A percentile compares a stretch with the other conserved stretches of the same genome.
Conservation (phyloP, 2,797 vertebrate species). For the Danio albolineatus region DNA sequence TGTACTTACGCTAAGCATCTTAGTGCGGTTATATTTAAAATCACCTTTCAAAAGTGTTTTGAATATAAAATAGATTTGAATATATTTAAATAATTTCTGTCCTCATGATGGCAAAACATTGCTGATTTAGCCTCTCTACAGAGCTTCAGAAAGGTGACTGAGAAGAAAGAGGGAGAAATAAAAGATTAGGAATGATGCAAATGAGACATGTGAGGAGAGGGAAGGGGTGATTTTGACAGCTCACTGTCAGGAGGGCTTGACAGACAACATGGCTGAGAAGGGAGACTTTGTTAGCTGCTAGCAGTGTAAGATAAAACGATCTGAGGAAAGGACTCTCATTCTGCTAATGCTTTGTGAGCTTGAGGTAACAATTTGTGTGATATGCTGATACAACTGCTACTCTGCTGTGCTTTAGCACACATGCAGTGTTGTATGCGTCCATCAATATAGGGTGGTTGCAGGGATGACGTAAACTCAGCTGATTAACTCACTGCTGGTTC, state of each 20-base stretch:
- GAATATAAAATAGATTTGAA: slow-evolving; percentile 11
- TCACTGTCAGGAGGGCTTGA: slow-evolving; percentile 39
- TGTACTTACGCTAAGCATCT: neutral
- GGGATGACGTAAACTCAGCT: too few relatives aligned
- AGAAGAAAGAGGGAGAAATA: slow-evolving; percentile 4
- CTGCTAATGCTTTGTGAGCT: slow-evolving; percentile 1
- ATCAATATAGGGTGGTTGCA: too few relatives aligned
- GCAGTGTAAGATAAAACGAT: neutral
- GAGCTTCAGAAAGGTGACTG: slow-evolving; percentile 12
- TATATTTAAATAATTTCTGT: slow-evolving; percentile 13
- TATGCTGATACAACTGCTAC: neutral
- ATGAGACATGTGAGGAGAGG: slow-evolving; percentile 24
- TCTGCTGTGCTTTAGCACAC: slow-evolving; percentile 1
- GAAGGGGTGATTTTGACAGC: slow-evolving; percentile 39
- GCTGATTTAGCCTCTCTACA: slow-evolving; percentile 30
- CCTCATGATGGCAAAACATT: neutral
- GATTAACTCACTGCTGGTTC: too few relatives aligned
- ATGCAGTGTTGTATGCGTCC: neutral
- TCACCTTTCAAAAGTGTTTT: slow-evolving; percentile 1
- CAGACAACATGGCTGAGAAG: slow-evolving; percentile 1
- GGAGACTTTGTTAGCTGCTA: neutral
- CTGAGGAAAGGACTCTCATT: neutral
- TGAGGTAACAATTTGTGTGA: neutral
- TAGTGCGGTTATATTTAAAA: neutral
- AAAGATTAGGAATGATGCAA: slow-evolving; percentile 35